phyloP scores from a whole-genome alignment of 2,113 vertebrate species.

The Ariopsis seemanni region DNA sequence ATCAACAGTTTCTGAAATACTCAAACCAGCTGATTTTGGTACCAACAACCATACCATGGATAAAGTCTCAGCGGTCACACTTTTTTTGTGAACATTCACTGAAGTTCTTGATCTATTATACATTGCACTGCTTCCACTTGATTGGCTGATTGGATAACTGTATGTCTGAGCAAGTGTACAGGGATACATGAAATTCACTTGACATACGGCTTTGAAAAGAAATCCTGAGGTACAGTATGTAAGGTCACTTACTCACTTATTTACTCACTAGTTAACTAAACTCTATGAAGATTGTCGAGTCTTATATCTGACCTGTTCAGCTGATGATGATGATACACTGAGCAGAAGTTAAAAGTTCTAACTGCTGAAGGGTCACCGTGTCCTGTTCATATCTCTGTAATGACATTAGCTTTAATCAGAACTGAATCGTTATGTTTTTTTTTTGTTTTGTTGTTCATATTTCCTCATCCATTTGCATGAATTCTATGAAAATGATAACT shows the following conservation, averaged over 20 bases:
- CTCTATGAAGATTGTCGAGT: not conserved
- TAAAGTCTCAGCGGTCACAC: not conserved
- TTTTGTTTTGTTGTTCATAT: conserved; percentile 2
- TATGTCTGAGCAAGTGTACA: not conserved
- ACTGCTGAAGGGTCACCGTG: conserved; percentile 66
- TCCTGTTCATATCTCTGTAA: conserved; percentile 70
- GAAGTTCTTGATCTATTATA: not conserved
- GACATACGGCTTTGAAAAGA: not conserved
- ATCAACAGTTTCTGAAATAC: not conserved
- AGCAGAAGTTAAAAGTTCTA: conserved; percentile 13
- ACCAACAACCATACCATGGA: not conserved
- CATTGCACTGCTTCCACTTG: not conserved
- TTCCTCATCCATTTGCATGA: conserved; percentile 65
- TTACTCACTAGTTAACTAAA: not conserved
- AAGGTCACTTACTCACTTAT: not conserved
- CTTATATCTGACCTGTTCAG: not conserved
- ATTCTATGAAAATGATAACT: conserved; percentile 60
- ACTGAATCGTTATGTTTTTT: conserved; percentile 66
- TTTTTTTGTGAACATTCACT: not conserved
- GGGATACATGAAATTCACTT: not conserved
- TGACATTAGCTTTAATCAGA: conserved; percentile 73
- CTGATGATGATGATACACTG: not conserved
- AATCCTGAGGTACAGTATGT: not conserved
- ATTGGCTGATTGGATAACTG: not conserved
- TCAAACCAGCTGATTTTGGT: not conserved